Conservation (phyloP, 2,888 invertebrate genomes). For the Ceraclea dissimilis region DNA sequence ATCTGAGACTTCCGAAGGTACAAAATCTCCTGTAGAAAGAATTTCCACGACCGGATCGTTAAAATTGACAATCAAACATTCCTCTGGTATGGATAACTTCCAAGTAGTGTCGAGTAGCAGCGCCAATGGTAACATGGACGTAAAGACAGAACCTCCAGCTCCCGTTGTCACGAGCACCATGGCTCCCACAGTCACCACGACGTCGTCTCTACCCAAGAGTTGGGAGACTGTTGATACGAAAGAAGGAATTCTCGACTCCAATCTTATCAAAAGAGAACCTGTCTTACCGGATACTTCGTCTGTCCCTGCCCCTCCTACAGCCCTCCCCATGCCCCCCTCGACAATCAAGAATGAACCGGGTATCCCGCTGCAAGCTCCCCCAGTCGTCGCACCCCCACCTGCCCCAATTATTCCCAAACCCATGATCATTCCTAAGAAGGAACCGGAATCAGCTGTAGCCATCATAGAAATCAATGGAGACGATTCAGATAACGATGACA, state of each 20-base stretch:
- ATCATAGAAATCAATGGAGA: slow-evolving; percentile 42
- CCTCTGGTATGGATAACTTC: slow-evolving; percentile 15
- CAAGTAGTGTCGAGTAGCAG: neutral
- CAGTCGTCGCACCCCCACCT: neutral
- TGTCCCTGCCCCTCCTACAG: neutral
- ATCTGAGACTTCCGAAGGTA: neutral
- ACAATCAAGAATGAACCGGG: slow-evolving; percentile 22
- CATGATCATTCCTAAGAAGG: slow-evolving; percentile 26
- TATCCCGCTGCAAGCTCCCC: neutral
- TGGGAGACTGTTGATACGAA: slow-evolving; percentile 18
- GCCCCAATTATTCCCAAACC: slow-evolving; percentile 28
- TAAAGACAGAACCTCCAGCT: slow-evolving; percentile 4
- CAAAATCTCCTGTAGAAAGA: slow-evolving; percentile 7
- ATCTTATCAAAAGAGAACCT: slow-evolving; percentile 19
- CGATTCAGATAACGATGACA: slow-evolving; percentile 29
- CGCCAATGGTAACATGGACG: slow-evolving; percentile 8
- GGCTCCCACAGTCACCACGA: neutral
- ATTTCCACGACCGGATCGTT: slow-evolving; percentile 13
- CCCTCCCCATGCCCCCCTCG: neutral
- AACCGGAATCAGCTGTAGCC: slow-evolving; percentile 28
- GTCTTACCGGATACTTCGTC: no score
- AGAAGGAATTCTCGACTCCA: slow-evolving; percentile 18
- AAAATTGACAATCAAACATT: slow-evolving; percentile 22
- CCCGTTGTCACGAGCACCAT: neutral
- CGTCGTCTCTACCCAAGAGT: neutral